Conservation (phyloP, 2,888 invertebrate genomes). For the Thecocarcelia acutangulata region DNA sequence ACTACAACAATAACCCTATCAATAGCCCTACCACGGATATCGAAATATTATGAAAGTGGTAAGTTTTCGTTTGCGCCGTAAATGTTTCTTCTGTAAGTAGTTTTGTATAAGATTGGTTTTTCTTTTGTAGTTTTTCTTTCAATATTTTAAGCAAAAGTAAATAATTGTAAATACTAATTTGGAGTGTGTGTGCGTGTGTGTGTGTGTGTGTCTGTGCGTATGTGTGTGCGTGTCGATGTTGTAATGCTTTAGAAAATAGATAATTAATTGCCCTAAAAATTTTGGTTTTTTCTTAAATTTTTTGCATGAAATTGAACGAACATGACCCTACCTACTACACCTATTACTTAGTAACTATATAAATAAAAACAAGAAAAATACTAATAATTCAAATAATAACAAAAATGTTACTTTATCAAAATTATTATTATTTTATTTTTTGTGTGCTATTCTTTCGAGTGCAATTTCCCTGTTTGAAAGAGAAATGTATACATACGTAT, state of each 20-base stretch:
- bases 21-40: conserved; percentile 85
- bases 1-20: conserved; percentile 61
- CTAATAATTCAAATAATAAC: too few relatives aligned
- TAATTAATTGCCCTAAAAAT: conserved; percentile 10
- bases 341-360: too few relatives aligned
- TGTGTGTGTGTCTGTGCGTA: conserved; percentile 27
- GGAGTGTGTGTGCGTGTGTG: conserved; percentile 30
- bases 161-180: conserved; percentile 6
- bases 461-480: too few relatives aligned
- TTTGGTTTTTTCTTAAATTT: conserved; percentile 16
- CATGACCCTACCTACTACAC: too few relatives aligned
- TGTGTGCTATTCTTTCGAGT: too few relatives aligned
- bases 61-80: conserved; percentile 79
- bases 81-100: too few relatives aligned
- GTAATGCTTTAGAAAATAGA: conserved; percentile 44
- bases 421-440: too few relatives aligned
- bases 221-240: conserved; percentile 49
- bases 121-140: background rate
- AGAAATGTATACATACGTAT: too few relatives aligned
- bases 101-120: too few relatives aligned
- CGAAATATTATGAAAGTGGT: conserved; percentile 85
- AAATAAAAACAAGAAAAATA: too few relatives aligned
- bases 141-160: conserved; percentile 7
- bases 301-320: conserved; percentile 30
- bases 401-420: too few relatives aligned